Evolutionary conservation across 2,888 invertebrate genomes (phyloP), one percentile per base, ranked within the genome.

Genomic region (Parthenolecanium corni): DNA sequence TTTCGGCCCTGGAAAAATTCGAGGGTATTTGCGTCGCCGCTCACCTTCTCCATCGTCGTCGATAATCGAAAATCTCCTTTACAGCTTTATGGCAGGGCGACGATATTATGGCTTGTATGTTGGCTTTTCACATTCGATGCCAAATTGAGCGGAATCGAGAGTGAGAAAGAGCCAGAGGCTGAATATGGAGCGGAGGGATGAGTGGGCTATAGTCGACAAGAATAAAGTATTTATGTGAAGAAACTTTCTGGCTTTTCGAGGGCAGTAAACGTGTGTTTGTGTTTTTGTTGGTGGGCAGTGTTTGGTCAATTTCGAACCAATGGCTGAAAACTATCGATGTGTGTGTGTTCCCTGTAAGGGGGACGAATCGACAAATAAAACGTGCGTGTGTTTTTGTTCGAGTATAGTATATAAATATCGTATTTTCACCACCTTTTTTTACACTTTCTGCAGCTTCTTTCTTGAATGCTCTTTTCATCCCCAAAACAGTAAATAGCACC

Each of bases 271-370:
- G 4, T 31, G 31, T 31, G 20, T 54, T 24, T 20, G 44, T 47
- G 57, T 38, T 18, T 21, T 49, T 31, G 61, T 36, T 18, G 6
- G 20, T 49, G 61, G 51, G 38, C 61, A 51, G 61, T 61, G 51
- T 61, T 51, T 61, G 61, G 61, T 61, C 61, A 61, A 61, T 51
- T 61, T 61, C 61, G 40, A 61, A 51, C 61, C 61, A 61, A 61
- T 61, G 61, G 51, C 61, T 36, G 61, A 61, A 61, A 61, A 61
- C 31, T 49, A 31, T 18, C 54, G 40, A 16, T 42, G 38, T 31
- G 31, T 31, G 18, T 14, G 44, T 5, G 44, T 23, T 38, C 38
- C n/a, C n/a, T 56, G 38, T 36, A 36, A 38, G 24, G 40, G 42
- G 25, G 18, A 42, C 40, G 42, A 14, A 14, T 11, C 14, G 14